Evolutionary conservation across 2,888 invertebrate species (phyloP).

Genomic region (Drosophila yooni): DNA sequence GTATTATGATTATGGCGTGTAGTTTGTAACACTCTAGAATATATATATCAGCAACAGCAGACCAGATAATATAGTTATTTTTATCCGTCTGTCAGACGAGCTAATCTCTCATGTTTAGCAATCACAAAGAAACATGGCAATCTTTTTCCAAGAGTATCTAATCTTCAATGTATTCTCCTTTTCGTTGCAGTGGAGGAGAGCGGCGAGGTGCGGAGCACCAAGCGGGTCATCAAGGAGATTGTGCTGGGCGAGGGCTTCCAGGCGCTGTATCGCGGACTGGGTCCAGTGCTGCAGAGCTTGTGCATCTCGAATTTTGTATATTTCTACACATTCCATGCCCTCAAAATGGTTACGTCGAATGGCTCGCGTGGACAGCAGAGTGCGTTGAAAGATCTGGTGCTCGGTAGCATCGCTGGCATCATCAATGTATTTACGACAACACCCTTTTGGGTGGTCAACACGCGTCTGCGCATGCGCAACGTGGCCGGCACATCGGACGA

Average conservation of each 20-base stretch:
- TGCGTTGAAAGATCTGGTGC: conserved; percentile 90
- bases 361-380: conserved; percentile 85
- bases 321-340: conserved; percentile 95
- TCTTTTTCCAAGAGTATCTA: background rate
- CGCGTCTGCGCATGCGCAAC: conserved; percentile 93
- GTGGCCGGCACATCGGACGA: conserved; percentile 79
- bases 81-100: background rate
- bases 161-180: background rate
- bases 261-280: conserved; percentile 90
- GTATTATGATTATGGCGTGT: background rate
- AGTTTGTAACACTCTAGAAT: background rate
- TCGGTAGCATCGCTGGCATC: conserved; percentile 92
- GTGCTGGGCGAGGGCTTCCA: conserved; percentile 88
- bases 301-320: conserved; percentile 97
- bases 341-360: conserved; percentile 87
- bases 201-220: conserved; percentile 88
- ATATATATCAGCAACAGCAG: background rate
- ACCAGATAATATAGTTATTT: background rate
- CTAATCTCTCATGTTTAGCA: background rate
- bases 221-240: conserved; percentile 88
- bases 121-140: background rate
- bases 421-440: conserved; percentile 94
- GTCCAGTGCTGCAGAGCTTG: conserved; percentile 93
- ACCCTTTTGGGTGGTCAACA: conserved; percentile 97
- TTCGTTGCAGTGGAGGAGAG: conserved; percentile 89